Conservation (phyloP, 2,797 vertebrate species). For the Rachycentron canadum region DNA sequence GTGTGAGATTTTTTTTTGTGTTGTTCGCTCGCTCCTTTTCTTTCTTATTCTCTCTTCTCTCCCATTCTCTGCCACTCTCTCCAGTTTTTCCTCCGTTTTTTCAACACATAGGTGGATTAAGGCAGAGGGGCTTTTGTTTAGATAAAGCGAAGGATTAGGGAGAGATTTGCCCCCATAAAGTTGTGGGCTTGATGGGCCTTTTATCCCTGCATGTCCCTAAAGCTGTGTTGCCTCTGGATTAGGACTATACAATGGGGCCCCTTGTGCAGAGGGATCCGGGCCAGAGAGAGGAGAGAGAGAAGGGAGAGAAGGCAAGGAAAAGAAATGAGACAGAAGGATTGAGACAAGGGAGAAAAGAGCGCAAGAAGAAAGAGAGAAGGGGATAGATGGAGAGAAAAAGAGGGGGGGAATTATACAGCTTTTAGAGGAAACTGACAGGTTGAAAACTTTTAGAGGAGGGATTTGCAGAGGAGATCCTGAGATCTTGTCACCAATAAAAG, state of each 20-base stretch:
- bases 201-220: conserved; percentile 98
- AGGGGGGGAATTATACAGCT: conserved; percentile 79
- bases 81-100: conserved; percentile 73
- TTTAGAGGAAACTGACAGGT: conserved; percentile 81
- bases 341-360: conserved; percentile 72
- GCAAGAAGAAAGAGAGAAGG: conserved; percentile 69
- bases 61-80: conserved; percentile 69
- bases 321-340: conserved; percentile 76
- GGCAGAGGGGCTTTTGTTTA: conserved; percentile 92
- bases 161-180: conserved; percentile 97
- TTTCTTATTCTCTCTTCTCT: conserved; percentile 44
- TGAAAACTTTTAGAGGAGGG: conserved; percentile 86
- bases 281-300: conserved; percentile 76
- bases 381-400: conserved; percentile 62
- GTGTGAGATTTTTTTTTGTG: conserved; percentile 80
- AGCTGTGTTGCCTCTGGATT: conserved; percentile 98
- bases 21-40: conserved; percentile 65
- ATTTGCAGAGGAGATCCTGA: conserved; percentile 82
- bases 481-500: conserved; percentile 86
- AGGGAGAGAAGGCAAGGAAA: conserved; percentile 70
- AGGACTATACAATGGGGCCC: conserved; percentile 95
- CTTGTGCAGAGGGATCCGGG: conserved; percentile 94
- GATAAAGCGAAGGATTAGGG: conserved; percentile 98
- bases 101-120: conserved; percentile 87
- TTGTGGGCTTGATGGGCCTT: conserved; percentile 97